These are phyloP conservation scores for Alaudala cheleensis DNA, from an alignment of 2,113 vertebrate genomes.

Conservation along the genomic window DNA sequence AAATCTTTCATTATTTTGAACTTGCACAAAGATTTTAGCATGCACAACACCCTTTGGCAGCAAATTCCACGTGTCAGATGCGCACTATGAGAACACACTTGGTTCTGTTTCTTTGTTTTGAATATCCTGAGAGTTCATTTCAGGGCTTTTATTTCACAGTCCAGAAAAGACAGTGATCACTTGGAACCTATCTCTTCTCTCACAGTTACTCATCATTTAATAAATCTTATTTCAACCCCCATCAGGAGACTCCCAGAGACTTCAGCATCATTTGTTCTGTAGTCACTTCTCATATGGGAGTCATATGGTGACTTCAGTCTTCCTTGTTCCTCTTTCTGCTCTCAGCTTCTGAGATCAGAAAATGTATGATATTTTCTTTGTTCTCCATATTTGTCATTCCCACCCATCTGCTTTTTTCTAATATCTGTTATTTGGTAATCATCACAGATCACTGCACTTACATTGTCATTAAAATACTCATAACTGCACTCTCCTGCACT, in stretches of 20 bases:
- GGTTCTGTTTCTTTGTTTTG: neutral
- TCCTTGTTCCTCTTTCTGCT: neutral
- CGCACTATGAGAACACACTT: rapidly evolving
- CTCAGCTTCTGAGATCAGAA: neutral
- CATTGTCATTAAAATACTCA: neutral
- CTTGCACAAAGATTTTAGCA: neutral
- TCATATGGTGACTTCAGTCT: neutral
- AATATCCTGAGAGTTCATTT: neutral
- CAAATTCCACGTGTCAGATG: neutral
- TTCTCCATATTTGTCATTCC: neutral
- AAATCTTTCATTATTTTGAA: neutral
- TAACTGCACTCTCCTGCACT: neutral
- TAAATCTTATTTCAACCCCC: neutral
- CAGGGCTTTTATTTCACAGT: neutral
- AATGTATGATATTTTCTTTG: neutral
- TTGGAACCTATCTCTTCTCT: neutral
- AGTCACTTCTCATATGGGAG: neutral
- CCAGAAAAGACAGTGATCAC: neutral
- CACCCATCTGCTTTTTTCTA: neutral
- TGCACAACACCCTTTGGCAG: neutral
- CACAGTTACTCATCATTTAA: neutral
- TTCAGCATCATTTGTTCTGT: neutral
- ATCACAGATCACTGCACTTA: neutral
- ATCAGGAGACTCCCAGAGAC: neutral
- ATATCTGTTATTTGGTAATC: too few species aligned